Conservation (phyloP, 2,113 vertebrate species). For the Manacus vitellinus region DNA sequence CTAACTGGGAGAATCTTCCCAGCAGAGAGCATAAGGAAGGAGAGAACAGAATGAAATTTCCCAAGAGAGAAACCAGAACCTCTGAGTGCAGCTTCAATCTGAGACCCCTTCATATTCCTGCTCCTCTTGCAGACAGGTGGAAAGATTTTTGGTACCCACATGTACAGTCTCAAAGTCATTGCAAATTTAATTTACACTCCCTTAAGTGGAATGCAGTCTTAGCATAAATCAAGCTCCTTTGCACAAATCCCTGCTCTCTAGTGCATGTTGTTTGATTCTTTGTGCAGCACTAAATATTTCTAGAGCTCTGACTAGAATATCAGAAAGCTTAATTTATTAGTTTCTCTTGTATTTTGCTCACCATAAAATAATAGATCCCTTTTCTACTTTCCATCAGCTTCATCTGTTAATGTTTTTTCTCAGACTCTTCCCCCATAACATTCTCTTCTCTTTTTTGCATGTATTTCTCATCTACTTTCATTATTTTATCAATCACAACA, state of each 20-base stretch:
- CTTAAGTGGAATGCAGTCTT: not conserved
- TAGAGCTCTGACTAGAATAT: not conserved
- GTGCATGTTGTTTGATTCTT: not conserved
- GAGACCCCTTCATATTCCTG: not conserved
- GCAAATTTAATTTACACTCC: not conserved
- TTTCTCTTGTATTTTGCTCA: not conserved
- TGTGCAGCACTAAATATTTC: not conserved
- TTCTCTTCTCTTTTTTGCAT: not conserved
- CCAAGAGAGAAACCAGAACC: not conserved
- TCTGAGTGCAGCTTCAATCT: not conserved
- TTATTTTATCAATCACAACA: not conserved
- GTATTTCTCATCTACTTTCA: not conserved
- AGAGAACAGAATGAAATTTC: not conserved
- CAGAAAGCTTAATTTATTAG: not conserved
- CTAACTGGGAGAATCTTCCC: not conserved
- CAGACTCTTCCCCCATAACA: not conserved
- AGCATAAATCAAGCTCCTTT: not conserved
- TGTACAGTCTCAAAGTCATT: not conserved
- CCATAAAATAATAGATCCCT: not conserved
- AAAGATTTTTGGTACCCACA: not conserved
- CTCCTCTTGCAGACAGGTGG: not conserved
- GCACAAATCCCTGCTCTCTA: not conserved
- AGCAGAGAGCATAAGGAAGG: not conserved
- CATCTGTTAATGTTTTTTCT: not conserved
- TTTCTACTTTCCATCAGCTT: not conserved